Base-by-base conservation (phyloP, 2,888 invertebrate species). In the Copidosoma aretas region DNA sequence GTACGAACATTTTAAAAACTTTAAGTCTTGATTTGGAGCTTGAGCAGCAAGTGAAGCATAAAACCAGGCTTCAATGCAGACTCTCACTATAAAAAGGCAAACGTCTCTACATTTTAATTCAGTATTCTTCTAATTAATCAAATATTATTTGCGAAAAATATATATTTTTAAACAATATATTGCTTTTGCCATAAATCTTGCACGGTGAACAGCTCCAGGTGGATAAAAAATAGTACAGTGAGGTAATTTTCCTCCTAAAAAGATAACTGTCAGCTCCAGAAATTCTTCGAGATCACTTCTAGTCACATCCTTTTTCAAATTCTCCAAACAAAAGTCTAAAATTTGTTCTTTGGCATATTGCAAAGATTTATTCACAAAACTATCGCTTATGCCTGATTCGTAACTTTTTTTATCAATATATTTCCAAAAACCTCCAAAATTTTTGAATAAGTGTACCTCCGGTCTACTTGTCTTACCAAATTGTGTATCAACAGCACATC, bases 221-320 rank as follows among this genome's bases (percentile, higher is more conserved):
- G 53, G 53, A 53, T 53, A 4, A 53, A 53, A 53, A 21, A 19
- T 53, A 21, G 21, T 2, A 21, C 22, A 3, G 14, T 53, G 5
- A n/a, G 22, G 22, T 21, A 53, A 53, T 53, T 53, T 22, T 53
- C 19, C 12, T 53, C 53, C 21, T 19, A 53, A 21, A 66, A 66
- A 41, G 60, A 56, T 32, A 15, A 66, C 10, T 53, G 43, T 17
- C 49, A 66, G 25, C 41, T 66, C 54, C 43, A 66, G 56, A 10
- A 66, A 54, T 56, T 66, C 60, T 25, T 56, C 54, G 21, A 25
- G 60, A 46, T 66, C 60, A 46, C 49, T 24, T 43, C 56, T 60
- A 1, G 60, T 43, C 5, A 54, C 54, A 54, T 46, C 54, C 41
- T 53, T n/a, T 56, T 17, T 49, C 41, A 8, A 60, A 39, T 60